Evolutionary conservation across 2,797 vertebrate genomes (phyloP).

Genomic region (Fringilla coelebs): DNA sequence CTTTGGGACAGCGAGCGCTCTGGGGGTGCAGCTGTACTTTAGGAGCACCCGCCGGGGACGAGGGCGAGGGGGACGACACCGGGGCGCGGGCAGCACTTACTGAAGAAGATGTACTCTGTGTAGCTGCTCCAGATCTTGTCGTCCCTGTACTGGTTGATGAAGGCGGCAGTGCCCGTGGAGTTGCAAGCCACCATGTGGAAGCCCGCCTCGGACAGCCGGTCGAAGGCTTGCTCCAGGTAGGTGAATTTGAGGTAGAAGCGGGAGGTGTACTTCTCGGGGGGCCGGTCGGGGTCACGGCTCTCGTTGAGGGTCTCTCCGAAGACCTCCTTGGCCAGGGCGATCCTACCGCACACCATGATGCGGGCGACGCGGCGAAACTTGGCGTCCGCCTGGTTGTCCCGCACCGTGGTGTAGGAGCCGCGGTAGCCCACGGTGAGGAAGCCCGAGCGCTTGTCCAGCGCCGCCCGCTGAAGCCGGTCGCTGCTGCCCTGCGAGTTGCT

Average conservation of each 20-base stretch:
- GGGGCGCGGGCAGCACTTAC: conserved; percentile 73
- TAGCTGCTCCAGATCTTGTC: conserved; percentile 92
- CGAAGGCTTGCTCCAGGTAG: conserved; percentile 88
- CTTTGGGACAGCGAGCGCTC: not conserved
- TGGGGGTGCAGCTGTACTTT: not conserved
- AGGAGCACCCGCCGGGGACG: not conserved
- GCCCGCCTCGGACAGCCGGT: conserved; percentile 84
- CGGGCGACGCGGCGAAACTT: conserved; percentile 86
- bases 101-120: conserved; percentile 89
- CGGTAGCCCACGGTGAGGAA: conserved; percentile 89
- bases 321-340: conserved; percentile 87
- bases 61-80: not conserved
- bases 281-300: conserved; percentile 87
- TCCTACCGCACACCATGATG: conserved; percentile 88
- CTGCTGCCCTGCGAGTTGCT: conserved; percentile 81
- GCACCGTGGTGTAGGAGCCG: conserved; percentile 82
- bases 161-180: conserved; percentile 83
- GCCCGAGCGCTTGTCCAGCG: conserved; percentile 80
- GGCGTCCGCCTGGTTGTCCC: conserved; percentile 85
- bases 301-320: conserved; percentile 88
- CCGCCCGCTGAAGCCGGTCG: conserved; percentile 73
- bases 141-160: conserved; percentile 84
- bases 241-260: conserved; percentile 91
- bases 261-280: conserved; percentile 87
- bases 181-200: conserved; percentile 91